Conservation (phyloP, 53 echinoderm and acorn worm genomes). For the Astropecten irregularis region DNA sequence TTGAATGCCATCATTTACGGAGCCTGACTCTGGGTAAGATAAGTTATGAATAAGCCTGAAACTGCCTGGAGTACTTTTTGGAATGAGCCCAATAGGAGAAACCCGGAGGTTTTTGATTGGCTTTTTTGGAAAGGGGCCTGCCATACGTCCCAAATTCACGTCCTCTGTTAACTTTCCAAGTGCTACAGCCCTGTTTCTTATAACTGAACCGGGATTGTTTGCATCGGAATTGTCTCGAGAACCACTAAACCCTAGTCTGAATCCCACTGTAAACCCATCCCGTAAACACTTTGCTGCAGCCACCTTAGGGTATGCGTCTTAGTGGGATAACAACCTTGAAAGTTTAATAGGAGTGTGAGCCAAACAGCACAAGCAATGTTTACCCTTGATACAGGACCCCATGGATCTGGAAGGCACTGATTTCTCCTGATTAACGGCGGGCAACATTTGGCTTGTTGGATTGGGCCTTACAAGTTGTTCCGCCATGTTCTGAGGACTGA, state of each 20-base stretch:
- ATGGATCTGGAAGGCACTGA: neutral
- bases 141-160: conserved; percentile 6
- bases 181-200: neutral
- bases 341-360: conserved; percentile 22
- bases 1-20: conserved; percentile 37
- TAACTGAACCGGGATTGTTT: neutral
- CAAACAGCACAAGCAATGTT: neutral
- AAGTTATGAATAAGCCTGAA: conserved; percentile 30
- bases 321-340: neutral
- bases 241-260: conserved; percentile 10
- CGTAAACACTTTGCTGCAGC: neutral
- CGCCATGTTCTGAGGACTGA: neutral
- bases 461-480: neutral
- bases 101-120: neutral
- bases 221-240: neutral
- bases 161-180: conserved; percentile 1
- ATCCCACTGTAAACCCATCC: conserved; percentile 6
- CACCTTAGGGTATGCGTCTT: neutral
- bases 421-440: neutral
- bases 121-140: conserved; percentile 9
- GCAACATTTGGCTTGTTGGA: neutral
- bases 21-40: conserved; percentile 3
- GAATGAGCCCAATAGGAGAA: conserved; percentile 41
- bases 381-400: neutral
- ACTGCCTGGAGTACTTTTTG: neutral